Evolutionary conservation across 2,888 invertebrate genomes (phyloP), one percentile per base, ranked within the genome.

Genomic region (Tryphoninae sp.): DNA sequence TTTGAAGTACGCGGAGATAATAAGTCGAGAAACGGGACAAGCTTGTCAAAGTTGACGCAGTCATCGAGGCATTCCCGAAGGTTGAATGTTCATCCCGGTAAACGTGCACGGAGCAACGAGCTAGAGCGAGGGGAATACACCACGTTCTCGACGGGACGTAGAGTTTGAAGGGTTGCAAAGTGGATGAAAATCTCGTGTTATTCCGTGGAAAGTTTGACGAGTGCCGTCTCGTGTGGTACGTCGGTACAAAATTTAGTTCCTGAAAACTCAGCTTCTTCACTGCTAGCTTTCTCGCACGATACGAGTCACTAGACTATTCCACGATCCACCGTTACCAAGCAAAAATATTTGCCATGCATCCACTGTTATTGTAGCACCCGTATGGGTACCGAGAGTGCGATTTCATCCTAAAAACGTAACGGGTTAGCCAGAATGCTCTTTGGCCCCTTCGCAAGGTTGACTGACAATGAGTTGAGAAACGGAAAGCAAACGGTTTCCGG

Each of bases 231-330:
- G 33, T 64, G 69, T 42, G 71, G 58, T 59, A 65, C 33, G 58
- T 58, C 58, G 58, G 49, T 72, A 26, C 33, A 45, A 78, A 78
- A 78, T 78, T 72, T 64, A 65, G 58, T 65, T 49, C 55, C 33
- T 45, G 33, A 58, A 65, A 71, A 71, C 49, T 65, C n/a, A 26
- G 67, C 76, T 23, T 64, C 64, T 33, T 55, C 58, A 33, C 51
- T 51, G 19, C 7, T 68, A 53, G 62, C 42, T 42, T 68, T 4
- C 16, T 58, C 22, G 40, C 22, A 33, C 40, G 13, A 1, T 13
- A 11, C 11, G 23, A 23, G 58, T 33, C 59, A 33, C 33, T 33
- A 33, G 33, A 33, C 2, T 33, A 6, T 6, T 6, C 3, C 33
- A 6, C 33, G 33, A 33, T 51, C 2, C 61, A 11, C 65, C 45